phyloP scores from a whole-genome alignment of 2,888 invertebrate species.

The Candidula unifasciata region DNA sequence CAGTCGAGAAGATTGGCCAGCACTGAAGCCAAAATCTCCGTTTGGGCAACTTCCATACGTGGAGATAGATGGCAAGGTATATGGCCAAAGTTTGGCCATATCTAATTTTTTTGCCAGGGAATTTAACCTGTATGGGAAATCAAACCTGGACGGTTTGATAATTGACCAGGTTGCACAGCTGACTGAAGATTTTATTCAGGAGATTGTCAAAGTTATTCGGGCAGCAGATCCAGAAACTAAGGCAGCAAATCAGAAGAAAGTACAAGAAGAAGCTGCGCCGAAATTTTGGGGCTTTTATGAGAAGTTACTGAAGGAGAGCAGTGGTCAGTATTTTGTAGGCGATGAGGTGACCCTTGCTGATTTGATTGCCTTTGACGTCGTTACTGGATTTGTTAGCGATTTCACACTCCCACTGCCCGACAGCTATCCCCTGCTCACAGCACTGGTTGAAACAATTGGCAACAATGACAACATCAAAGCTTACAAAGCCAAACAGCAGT shows the following conservation, averaged over 20 bases:
- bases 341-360: constrained; percentile 22
- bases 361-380: constrained; percentile 2
- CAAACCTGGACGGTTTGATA: constrained; percentile 49
- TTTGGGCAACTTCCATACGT: constrained; percentile 45
- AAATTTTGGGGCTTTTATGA: constrained; percentile 29
- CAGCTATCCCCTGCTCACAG: background rate
- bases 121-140: constrained; percentile 53
- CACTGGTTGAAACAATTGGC: constrained; percentile 27
- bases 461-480: constrained; percentile 29
- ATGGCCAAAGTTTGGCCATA: constrained; percentile 43
- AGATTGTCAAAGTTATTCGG: background rate
- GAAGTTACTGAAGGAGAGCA: constrained; percentile 16
- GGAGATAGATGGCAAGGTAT: constrained; percentile 46
- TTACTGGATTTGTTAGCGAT: background rate
- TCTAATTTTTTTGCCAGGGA: constrained; percentile 44
- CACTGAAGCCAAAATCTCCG: constrained; percentile 19
- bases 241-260: background rate
- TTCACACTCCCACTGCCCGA: background rate
- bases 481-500: constrained; percentile 2
- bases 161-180: constrained; percentile 54
- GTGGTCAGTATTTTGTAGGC: constrained; percentile 17
- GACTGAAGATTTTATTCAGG: constrained; percentile 45
- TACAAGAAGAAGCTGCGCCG: constrained; percentile 17
- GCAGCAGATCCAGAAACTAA: constrained; percentile 9
- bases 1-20: constrained; percentile 26